Evolutionary conservation across 2,888 invertebrate genomes (phyloP).

Genomic region (Noctuana brunneofusca): DNA sequence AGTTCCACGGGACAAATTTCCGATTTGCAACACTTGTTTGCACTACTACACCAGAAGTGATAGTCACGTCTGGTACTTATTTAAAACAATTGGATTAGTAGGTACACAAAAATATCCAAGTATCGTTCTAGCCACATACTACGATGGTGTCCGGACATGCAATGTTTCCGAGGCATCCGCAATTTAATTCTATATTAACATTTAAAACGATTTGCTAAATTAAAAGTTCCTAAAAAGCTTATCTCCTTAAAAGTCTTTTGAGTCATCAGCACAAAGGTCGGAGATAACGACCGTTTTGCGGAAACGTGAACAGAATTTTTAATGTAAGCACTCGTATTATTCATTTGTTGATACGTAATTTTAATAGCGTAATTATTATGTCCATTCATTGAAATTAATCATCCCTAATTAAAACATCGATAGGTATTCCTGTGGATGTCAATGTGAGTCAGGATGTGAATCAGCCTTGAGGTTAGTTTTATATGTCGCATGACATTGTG

Average conservation of each 20-base stretch:
- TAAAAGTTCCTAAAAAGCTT: slow-evolving; percentile 14
- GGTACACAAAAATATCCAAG: no score
- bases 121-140: no score
- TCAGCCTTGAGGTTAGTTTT: slow-evolving; percentile 7
- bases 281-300: slow-evolving; percentile 27
- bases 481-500: neutral
- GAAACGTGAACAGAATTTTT: slow-evolving; percentile 32
- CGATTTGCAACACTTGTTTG: no score
- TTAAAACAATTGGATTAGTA: no score
- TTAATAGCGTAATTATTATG: slow-evolving; percentile 16
- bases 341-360: slow-evolving; percentile 23
- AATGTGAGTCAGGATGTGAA: slow-evolving; percentile 27
- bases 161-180: neutral
- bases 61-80: no score
- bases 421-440: slow-evolving; percentile 14
- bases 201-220: neutral
- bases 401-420: slow-evolving; percentile 22
- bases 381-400: slow-evolving; percentile 27
- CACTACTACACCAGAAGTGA: no score
- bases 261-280: slow-evolving; percentile 29
- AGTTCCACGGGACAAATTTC: no score
- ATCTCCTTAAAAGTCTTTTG: slow-evolving; percentile 19
- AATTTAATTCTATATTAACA: neutral
- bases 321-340: slow-evolving; percentile 31
- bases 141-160: no score